Base-by-base conservation (phyloP, 2,113 vertebrate species). In the Puma concolor region DNA sequence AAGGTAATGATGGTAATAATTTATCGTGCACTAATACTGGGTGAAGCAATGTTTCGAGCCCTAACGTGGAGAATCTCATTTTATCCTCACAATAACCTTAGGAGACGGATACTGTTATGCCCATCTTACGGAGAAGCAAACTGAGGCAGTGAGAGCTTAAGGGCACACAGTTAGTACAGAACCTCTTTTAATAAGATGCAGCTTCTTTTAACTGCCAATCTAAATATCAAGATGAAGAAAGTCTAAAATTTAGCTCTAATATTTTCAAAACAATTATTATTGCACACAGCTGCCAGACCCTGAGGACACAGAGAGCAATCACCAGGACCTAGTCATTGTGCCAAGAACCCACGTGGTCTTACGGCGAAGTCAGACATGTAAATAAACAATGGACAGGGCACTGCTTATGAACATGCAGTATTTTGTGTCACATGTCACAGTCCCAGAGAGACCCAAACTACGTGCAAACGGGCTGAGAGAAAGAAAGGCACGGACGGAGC, bases 341-440 rank as follows among this genome's bases (percentile, higher is more conserved):
- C 71, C 3, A 17, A 69, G 66, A 67, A 77, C 50, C 54, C 85
- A 11, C 54, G 36, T 0, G 23, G 54, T 9, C 29, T 27, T 10
- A 11, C 21, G 13, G n/a, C 33, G 17, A 82, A 88, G 52, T 48
- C 31, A 77, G 83, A 21, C 2, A 5, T 16, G 6, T 10, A 76
- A 36, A 57, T 38, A 7, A 31, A 23, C 1, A 48, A 52, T 2
- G 9, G 5, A 0, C 12, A 0, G 4, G 13, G 21, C 14, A 0
- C 7, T 41, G 4, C 84, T 69, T 4, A n/a, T 41, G 52, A 33
- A n/a, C 4, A 2, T 31, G 52, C 41, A 44, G 57, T 11, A 25
- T 0, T 41, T 13, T 29, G 54, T 31, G 79, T 76, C 79, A 21
- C 21, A 7, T 9, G 44, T 29, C 23, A 29, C 3, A 25, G 13